These are phyloP conservation scores for Diuraphis noxia DNA, from an alignment of 1,140 invertebrate genomes.

Conservation along the genomic window DNA sequence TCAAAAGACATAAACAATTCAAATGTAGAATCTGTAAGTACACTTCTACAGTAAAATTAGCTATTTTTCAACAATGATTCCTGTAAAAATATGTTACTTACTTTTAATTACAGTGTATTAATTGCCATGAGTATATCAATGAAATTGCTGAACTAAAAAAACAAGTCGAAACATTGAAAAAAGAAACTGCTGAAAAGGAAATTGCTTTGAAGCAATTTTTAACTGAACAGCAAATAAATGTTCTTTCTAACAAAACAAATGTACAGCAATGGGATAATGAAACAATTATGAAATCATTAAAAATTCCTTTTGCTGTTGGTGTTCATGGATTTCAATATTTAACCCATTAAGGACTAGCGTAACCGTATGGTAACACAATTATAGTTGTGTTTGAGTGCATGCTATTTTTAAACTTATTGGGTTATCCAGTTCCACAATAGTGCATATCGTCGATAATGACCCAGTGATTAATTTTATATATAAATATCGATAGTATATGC, in stretches of 20 bases:
- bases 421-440: no score
- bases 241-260: not conserved
- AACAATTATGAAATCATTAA: conserved; percentile 2
- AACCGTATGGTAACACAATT: no score
- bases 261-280: not conserved
- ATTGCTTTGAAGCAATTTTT: not conserved
- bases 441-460: no score
- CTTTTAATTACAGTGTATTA: not conserved
- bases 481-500: no score
- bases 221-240: conserved; percentile 1
- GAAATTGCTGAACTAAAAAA: not conserved
- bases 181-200: not conserved
- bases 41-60: no score
- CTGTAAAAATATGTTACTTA: no score
- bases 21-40: not conserved
- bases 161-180: not conserved
- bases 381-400: no score
- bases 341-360: no score
- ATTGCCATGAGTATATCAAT: not conserved
- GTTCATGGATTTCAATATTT: conserved; percentile 16
- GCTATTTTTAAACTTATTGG: no score
- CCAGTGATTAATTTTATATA: no score
- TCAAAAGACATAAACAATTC: not conserved
- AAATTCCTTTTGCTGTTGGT: conserved; percentile 16
- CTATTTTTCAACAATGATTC: no score